phyloP scores from a whole-genome alignment of 2,113 vertebrate species.

The Junco hyemalis region DNA sequence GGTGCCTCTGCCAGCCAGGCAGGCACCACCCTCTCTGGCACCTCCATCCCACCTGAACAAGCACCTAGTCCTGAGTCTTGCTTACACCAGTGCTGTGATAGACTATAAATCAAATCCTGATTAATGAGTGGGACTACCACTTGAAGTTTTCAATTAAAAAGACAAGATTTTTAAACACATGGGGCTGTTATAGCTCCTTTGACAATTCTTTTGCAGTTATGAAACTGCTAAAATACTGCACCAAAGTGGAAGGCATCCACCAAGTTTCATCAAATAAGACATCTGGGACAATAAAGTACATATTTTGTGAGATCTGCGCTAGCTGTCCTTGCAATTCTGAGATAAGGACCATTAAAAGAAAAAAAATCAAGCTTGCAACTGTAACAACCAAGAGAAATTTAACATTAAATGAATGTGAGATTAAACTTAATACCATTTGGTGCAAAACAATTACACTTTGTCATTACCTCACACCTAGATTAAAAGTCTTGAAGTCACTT shows the following conservation, averaged over 20 bases:
- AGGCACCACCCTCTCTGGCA: neutral
- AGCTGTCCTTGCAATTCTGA: neutral
- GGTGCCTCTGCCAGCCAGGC: accelerated
- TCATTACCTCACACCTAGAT: neutral
- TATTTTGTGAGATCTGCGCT: neutral
- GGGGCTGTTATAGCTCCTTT: neutral
- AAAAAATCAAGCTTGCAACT: neutral
- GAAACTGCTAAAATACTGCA: neutral
- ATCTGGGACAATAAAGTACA: neutral
- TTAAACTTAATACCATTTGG: neutral
- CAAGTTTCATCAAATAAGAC: neutral
- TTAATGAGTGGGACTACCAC: neutral
- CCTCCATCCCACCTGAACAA: neutral
- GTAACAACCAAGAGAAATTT: neutral
- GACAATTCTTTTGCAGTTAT: neutral
- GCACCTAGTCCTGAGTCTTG: neutral
- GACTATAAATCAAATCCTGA: neutral
- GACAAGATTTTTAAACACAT: neutral
- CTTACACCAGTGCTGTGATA: accelerated
- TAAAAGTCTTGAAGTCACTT: neutral
- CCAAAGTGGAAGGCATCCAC: neutral
- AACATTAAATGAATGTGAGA: neutral
- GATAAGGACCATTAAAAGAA: neutral
- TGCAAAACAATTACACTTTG: neutral
- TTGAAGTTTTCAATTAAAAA: neutral